Evolutionary conservation across 2,797 vertebrate genomes (phyloP).

Genomic region (Menidia menidia): DNA sequence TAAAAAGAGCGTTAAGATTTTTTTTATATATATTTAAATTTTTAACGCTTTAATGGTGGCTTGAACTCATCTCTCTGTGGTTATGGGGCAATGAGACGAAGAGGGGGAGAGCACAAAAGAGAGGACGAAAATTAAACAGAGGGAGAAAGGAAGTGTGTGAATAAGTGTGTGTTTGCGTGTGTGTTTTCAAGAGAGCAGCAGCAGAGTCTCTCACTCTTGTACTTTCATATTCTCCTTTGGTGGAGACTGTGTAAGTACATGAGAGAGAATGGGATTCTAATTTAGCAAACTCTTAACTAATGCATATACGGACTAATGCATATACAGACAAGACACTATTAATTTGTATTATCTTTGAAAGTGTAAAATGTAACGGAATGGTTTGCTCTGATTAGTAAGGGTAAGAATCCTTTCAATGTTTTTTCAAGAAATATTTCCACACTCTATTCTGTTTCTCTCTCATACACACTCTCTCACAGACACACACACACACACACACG

Average conservation of each 20-base stretch:
- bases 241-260: slow-evolving; percentile 71
- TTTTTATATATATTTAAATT: slow-evolving; percentile 84
- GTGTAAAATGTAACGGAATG: slow-evolving; percentile 80
- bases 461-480: neutral
- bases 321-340: slow-evolving; percentile 81
- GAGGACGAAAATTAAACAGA: slow-evolving; percentile 61
- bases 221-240: slow-evolving; percentile 70
- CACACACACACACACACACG: slow-evolving; percentile 14
- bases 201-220: slow-evolving; percentile 64
- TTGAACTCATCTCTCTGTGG: slow-evolving; percentile 84
- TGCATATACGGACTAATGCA: slow-evolving; percentile 73
- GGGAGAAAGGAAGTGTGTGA: slow-evolving; percentile 49
- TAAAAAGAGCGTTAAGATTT: slow-evolving; percentile 87
- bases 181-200: slow-evolving; percentile 21
- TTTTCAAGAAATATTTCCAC: slow-evolving; percentile 71
- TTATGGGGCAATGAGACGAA: slow-evolving; percentile 80
- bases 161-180: slow-evolving; percentile 22
- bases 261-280: slow-evolving; percentile 75
- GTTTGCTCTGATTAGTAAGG: slow-evolving; percentile 82
- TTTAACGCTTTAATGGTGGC: slow-evolving; percentile 88
- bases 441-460: neutral
- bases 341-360: slow-evolving; percentile 85
- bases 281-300: slow-evolving; percentile 74
- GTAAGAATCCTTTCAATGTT: slow-evolving; percentile 75
- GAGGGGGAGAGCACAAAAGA: slow-evolving; percentile 54